Conservation (phyloP, 2,888 invertebrate genomes). For the Digitonthophagus gazella region DNA sequence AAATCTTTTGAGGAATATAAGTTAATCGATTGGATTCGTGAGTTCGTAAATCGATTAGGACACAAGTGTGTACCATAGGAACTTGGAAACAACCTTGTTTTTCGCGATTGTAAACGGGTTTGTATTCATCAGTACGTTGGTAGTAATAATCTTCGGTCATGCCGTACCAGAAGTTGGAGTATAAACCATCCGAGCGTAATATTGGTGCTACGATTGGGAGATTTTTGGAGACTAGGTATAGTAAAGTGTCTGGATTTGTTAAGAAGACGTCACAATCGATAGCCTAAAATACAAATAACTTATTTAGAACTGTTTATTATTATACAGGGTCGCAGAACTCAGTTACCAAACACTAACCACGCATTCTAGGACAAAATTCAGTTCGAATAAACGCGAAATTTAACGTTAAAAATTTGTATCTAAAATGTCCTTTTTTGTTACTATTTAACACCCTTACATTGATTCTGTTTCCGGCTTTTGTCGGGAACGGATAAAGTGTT, state of each 20-base stretch:
- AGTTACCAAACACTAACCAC: too few relatives aligned
- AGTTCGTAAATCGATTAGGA: constrained; percentile 71
- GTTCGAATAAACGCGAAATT: too few relatives aligned
- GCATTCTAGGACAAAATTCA: too few relatives aligned
- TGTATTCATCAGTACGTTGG: constrained; percentile 78
- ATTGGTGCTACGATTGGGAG: constrained; percentile 77
- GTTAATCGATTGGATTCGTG: constrained; percentile 64
- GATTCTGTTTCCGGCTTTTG: too few relatives aligned
- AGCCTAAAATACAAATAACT: constrained; percentile 60
- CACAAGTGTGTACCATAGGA: constrained; percentile 89
- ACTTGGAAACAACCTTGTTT: constrained; percentile 76
- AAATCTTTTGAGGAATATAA: constrained; percentile 62
- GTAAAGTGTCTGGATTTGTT: constrained; percentile 64
- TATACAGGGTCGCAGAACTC: too few relatives aligned
- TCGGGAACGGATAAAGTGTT: too few relatives aligned
- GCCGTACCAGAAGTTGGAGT: constrained; percentile 96
- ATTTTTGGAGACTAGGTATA: constrained; percentile 61
- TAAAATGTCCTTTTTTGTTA: too few relatives aligned
- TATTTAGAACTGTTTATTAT: too few relatives aligned
- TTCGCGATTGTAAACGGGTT: constrained; percentile 69
- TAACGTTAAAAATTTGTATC: too few relatives aligned
- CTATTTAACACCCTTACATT: too few relatives aligned
- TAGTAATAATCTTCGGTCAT: constrained; percentile 86
- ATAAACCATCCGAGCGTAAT: constrained; percentile 80
- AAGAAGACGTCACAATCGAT: constrained; percentile 84